Evolutionary conservation across 2,888 invertebrate species (phyloP).

Genomic region (Diachrysia chrysitis): DNA sequence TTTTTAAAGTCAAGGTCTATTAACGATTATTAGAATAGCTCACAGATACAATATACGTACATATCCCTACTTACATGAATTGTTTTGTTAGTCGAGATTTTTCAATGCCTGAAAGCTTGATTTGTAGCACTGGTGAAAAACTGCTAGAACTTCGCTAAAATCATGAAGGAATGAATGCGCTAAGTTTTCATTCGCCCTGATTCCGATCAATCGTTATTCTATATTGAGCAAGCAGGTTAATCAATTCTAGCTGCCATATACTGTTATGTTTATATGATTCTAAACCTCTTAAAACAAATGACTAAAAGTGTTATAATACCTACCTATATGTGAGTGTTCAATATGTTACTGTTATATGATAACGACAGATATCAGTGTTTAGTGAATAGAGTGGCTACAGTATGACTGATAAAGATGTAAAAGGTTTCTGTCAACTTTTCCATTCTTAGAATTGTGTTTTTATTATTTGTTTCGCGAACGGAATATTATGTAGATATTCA

Average conservation of each 20-base stretch:
- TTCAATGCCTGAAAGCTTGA: no score
- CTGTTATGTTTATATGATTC: neutral
- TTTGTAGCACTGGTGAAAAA: no score
- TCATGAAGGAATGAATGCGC: no score
- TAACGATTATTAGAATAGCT: neutral
- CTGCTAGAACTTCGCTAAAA: no score
- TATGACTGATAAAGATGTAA: neutral
- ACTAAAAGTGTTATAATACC: neutral
- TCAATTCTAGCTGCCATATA: neutral
- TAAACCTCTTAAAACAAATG: slow-evolving; percentile 1
- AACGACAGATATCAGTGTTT: neutral
- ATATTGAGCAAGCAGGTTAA: neutral
- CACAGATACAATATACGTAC: neutral
- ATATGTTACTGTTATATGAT: neutral
- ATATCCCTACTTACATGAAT: no score
- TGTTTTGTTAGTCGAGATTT: no score
- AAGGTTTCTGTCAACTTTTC: neutral
- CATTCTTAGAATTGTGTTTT: neutral
- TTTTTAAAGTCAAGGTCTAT: neutral
- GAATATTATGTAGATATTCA: no score
- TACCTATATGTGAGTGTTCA: neutral
- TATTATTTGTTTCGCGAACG: neutral
- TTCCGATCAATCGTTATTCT: neutral
- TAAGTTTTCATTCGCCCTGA: no score
- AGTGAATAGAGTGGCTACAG: neutral